Percentiles rank a stretch among this genome's conserved stretches.
Evolutionary conservation across 2,888 invertebrate genomes (phyloP).

Genomic region (Dimorphilus gyrociliatus): DNA sequence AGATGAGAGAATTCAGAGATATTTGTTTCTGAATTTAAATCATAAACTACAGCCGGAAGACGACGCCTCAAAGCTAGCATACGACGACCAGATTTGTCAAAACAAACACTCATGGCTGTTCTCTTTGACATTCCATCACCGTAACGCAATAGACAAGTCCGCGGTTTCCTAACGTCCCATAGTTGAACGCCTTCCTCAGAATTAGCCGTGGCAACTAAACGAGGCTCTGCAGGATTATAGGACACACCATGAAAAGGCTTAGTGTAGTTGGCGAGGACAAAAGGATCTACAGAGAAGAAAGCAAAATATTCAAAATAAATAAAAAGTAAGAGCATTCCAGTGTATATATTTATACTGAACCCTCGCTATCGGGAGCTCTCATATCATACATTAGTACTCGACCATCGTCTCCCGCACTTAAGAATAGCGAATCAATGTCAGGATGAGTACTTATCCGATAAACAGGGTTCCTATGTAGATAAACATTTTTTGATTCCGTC

Average conservation of each 20-base stretch:
- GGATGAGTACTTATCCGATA: constrained; percentile 77
- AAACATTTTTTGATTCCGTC: constrained; percentile 44
- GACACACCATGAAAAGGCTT: constrained; percentile 83
- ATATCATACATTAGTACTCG: constrained; percentile 68
- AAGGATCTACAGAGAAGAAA: constrained; percentile 44
- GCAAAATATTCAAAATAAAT: background rate
- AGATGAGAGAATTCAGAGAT: constrained; percentile 73
- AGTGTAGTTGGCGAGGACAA: constrained; percentile 51
- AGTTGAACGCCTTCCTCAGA: constrained; percentile 70
- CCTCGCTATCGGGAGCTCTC: constrained; percentile 43
- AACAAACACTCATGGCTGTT: constrained; percentile 69
- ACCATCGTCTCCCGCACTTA: constrained; percentile 83
- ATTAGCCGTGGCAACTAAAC: constrained; percentile 70
- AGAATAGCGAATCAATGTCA: constrained; percentile 60
- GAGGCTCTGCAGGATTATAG: constrained; percentile 69
- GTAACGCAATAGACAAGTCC: constrained; percentile 38
- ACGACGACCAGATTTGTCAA: constrained; percentile 58
- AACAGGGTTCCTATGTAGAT: constrained; percentile 71
- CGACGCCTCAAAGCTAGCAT: constrained; percentile 66
- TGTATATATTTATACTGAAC: constrained; percentile 11
- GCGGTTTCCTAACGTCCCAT: constrained; percentile 71
- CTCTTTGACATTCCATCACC: constrained; percentile 20
- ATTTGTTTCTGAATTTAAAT: constrained; percentile 49
- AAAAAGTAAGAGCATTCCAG: background rate
- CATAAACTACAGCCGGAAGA: constrained; percentile 67